Evolutionary conservation across 2,888 invertebrate species (phyloP).

Genomic region (Drosophila testacea): DNA sequence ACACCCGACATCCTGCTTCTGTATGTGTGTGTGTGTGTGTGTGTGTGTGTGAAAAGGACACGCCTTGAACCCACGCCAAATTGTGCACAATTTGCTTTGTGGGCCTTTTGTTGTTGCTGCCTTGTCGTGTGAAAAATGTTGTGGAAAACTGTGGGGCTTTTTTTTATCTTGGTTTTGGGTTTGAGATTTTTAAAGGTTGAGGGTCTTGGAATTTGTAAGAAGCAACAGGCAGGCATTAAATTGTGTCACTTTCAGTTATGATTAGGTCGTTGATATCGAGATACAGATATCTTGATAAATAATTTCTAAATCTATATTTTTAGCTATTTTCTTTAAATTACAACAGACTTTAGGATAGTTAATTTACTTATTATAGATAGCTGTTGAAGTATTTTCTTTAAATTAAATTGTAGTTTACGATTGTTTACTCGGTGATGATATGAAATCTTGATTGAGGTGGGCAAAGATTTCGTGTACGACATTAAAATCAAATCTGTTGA

Average conservation of each 20-base stretch:
- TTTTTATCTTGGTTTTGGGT: neutral
- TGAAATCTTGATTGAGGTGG: neutral
- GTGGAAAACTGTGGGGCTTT: constrained; percentile 20
- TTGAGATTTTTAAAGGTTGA: neutral
- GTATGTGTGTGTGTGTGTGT: neutral
- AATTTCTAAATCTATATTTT: too few relatives aligned
- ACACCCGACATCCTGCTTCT: constrained; percentile 4
- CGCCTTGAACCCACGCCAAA: constrained; percentile 38
- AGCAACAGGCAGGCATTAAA: constrained; percentile 46
- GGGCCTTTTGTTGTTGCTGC: constrained; percentile 26
- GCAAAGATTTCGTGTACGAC: constrained; percentile 32
- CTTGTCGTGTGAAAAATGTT: constrained; percentile 38
- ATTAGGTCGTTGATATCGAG: constrained; percentile 20
- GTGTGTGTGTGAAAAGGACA: constrained; percentile 25
- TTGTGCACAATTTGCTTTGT: constrained; percentile 60
- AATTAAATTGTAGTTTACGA: neutral
- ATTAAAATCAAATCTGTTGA: constrained; percentile 78
- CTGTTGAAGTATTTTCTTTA: neutral
- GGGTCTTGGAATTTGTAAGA: neutral
- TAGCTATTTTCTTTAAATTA: too few relatives aligned
- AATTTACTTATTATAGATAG: neutral
- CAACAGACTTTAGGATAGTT: too few relatives aligned
- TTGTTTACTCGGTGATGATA: neutral
- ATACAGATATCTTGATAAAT: too few relatives aligned
- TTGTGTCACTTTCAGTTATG: constrained; percentile 41